phyloP scores from a whole-genome alignment of 1,140 invertebrate species.

The Ceratina japonica region DNA sequence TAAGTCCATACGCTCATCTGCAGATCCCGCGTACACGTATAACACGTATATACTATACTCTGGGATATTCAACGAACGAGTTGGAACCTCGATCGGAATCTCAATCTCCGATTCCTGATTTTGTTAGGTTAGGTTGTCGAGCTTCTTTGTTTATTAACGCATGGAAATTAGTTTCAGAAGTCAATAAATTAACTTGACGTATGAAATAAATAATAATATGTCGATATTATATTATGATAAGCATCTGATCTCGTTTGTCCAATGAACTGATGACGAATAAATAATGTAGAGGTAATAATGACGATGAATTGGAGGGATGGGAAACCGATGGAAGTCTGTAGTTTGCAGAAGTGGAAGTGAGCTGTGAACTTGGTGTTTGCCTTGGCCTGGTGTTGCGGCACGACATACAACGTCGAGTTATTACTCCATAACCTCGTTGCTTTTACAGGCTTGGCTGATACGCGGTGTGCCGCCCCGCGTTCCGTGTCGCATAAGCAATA shows the following conservation, averaged over 20 bases:
- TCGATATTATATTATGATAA: too few relatives aligned
- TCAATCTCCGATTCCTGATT: slow-evolving; percentile 11
- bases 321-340: not conserved
- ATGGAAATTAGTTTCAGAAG: not conserved
- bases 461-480: not conserved
- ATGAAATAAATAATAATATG: too few relatives aligned
- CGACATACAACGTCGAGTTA: slow-evolving; percentile 43
- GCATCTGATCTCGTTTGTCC: too few relatives aligned
- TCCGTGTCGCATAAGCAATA: slow-evolving; percentile 46
- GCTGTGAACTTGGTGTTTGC: slow-evolving; percentile 38
- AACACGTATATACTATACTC: too few relatives aligned
- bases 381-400: slow-evolving; percentile 20
- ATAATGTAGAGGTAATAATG: too few relatives aligned
- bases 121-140: not conserved
- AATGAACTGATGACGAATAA: too few relatives aligned
- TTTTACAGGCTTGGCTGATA: slow-evolving; percentile 49
- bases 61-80: slow-evolving; percentile 49
- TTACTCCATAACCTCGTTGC: slow-evolving; percentile 61
- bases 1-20: slow-evolving; percentile 29
- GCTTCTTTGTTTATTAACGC: not conserved
- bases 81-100: slow-evolving; percentile 26
- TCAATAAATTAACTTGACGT: not conserved
- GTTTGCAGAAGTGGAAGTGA: slow-evolving; percentile 3
- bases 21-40: slow-evolving; percentile 9
- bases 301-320: too few relatives aligned